phyloP scores from a whole-genome alignment of 2,113 vertebrate genomes.

The Gobius niger region DNA sequence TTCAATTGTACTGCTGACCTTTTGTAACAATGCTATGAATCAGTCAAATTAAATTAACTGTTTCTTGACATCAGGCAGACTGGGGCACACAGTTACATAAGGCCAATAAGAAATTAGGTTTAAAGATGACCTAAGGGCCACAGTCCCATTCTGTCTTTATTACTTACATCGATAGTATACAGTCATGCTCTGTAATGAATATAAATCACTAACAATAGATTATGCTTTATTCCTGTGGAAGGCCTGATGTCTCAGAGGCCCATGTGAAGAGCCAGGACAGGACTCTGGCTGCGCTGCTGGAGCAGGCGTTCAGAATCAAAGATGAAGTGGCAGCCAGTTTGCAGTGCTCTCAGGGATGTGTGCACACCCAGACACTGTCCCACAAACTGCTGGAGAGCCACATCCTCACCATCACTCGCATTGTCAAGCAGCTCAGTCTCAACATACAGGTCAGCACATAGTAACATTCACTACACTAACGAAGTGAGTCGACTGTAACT shows the following conservation, averaged over 20 bases:
- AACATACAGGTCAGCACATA: constrained; percentile 75
- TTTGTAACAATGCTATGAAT: constrained; percentile 34
- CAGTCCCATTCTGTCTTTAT: constrained; percentile 16
- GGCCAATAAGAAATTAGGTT: constrained; percentile 38
- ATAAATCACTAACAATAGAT: background rate
- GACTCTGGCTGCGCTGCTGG: constrained; percentile 75
- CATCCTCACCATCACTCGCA: constrained; percentile 79
- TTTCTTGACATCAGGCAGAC: constrained; percentile 33
- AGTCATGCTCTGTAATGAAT: background rate
- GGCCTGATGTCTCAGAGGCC: constrained; percentile 60
- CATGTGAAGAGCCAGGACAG: constrained; percentile 73
- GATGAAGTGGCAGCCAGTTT: constrained; percentile 75
- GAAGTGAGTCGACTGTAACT: background rate
- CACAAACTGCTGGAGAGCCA: constrained; percentile 80
- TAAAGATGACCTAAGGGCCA: constrained; percentile 31
- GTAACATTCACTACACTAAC: too few species aligned
- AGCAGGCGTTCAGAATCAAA: constrained; percentile 82
- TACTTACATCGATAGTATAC: constrained; percentile 14
- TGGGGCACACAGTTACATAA: constrained; percentile 27
- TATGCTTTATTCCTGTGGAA: constrained; percentile 26
- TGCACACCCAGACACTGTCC: constrained; percentile 68
- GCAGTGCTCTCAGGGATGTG: constrained; percentile 59
- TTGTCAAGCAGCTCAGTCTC: constrained; percentile 81
- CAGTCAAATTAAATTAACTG: constrained; percentile 50
- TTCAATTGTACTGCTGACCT: constrained; percentile 17